phyloP scores from a whole-genome alignment of 2,797 vertebrate genomes.

The Percopsis omiscomaycus region DNA sequence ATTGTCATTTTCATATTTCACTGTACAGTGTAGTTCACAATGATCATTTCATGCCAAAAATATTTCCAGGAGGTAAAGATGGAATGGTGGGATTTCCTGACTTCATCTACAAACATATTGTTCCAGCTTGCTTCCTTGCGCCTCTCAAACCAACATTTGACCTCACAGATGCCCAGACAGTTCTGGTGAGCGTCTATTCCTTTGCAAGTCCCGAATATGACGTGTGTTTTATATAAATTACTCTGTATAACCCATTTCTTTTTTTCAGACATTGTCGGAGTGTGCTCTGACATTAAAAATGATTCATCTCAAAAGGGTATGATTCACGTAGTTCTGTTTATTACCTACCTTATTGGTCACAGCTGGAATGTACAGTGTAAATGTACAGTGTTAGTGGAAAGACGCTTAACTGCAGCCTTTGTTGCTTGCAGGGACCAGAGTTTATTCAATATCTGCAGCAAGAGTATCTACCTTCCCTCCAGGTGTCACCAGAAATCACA shows the following conservation, averaged over 20 bases:
- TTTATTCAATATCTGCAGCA: slow-evolving; percentile 95
- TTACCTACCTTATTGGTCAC: neutral
- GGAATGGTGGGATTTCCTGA: slow-evolving; percentile 95
- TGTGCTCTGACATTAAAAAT: slow-evolving; percentile 93
- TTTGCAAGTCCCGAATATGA: neutral
- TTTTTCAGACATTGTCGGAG: slow-evolving; percentile 89
- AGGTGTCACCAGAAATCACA: slow-evolving; percentile 92
- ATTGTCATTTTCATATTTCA: too few relatives aligned
- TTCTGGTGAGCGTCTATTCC: slow-evolving; percentile 82
- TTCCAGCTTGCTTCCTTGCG: slow-evolving; percentile 94
- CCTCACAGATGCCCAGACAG: slow-evolving; percentile 94
- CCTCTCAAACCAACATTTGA: slow-evolving; percentile 97
- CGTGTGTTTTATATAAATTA: slow-evolving; percentile 16
- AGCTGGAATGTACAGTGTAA: neutral
- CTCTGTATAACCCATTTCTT: slow-evolving; percentile 24
- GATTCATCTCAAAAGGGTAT: slow-evolving; percentile 96
- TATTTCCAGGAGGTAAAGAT: slow-evolving; percentile 87
- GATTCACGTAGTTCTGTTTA: neutral
- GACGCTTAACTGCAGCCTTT: too few relatives aligned
- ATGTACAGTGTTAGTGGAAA: neutral
- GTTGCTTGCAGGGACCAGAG: slow-evolving; percentile 84
- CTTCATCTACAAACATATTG: slow-evolving; percentile 97
- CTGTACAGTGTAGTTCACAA: too few relatives aligned
- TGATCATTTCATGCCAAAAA: neutral
- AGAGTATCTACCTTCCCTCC: slow-evolving; percentile 94